These are phyloP conservation scores for Salvelinus fontinalis DNA, from an alignment of 2,113 vertebrate genomes.

Conservation along the genomic window DNA sequence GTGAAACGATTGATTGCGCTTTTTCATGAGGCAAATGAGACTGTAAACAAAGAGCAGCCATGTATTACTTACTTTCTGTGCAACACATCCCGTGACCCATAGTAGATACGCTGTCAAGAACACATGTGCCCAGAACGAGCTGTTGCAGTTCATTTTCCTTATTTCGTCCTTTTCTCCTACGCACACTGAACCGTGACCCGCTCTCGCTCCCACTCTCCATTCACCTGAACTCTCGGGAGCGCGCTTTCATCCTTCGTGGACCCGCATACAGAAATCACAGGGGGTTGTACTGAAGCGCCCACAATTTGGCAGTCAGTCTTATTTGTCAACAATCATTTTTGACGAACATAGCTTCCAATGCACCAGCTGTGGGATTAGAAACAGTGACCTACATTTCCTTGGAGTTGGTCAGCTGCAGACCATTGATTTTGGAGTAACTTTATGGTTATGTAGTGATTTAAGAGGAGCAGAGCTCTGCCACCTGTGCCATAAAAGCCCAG, in stretches of 20 bases:
- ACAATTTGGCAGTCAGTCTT: background rate
- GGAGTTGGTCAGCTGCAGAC: too few species aligned
- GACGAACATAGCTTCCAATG: background rate
- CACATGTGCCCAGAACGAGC: slow-evolving; percentile 58
- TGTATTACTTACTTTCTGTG: slow-evolving; percentile 71
- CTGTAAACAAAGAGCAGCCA: slow-evolving; percentile 41
- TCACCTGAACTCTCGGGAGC: slow-evolving; percentile 77
- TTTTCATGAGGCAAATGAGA: slow-evolving; percentile 7
- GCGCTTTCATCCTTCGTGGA: slow-evolving; percentile 73
- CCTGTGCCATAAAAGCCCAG: too few species aligned
- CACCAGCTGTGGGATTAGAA: background rate
- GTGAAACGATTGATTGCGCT: background rate
- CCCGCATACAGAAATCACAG: slow-evolving; percentile 42
- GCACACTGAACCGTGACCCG: slow-evolving; percentile 57
- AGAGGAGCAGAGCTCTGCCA: too few species aligned
- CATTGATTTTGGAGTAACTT: too few species aligned
- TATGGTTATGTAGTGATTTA: too few species aligned
- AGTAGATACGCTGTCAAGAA: slow-evolving; percentile 67
- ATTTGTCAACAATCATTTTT: background rate
- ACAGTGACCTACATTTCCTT: too few species aligned
- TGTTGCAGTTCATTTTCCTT: slow-evolving; percentile 61
- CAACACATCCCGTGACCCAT: slow-evolving; percentile 65
- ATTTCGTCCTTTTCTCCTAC: slow-evolving; percentile 55
- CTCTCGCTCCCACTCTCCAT: slow-evolving; percentile 67
- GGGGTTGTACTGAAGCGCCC: background rate